These are phyloP conservation scores for Istiophorus platypterus DNA, from an alignment of 2,113 vertebrate species.

Conservation along the genomic window DNA sequence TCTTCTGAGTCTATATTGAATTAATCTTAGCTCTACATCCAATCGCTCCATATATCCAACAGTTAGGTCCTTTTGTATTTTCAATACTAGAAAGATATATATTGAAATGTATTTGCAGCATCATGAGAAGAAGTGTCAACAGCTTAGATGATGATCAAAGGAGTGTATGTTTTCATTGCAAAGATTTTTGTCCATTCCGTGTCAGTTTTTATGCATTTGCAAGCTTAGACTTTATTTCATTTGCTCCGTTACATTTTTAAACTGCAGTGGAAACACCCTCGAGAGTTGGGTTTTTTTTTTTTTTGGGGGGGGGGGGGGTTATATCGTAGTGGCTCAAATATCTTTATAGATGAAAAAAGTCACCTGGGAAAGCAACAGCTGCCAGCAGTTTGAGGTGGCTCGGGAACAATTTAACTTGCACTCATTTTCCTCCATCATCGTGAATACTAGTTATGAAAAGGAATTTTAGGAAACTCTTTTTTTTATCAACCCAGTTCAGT, in stretches of 20 bases:
- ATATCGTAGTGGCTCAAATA: conserved; percentile 50
- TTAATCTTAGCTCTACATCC: conserved; percentile 26
- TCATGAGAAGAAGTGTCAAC: background rate
- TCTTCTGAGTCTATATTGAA: conserved; percentile 35
- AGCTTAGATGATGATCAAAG: background rate
- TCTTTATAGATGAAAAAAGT: conserved; percentile 77
- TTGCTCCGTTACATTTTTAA: conserved; percentile 21
- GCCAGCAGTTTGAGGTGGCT: conserved; percentile 68
- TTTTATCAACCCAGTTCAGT: background rate
- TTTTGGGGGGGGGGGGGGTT: no score
- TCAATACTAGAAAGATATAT: background rate
- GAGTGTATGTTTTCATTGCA: conserved; percentile 2
- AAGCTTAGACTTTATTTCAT: background rate
- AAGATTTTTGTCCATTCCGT: background rate
- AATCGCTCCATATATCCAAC: background rate
- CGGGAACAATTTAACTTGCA: conserved; percentile 72
- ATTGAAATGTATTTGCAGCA: background rate
- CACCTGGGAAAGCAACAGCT: conserved; percentile 79
- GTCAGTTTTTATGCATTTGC: background rate
- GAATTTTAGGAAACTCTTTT: conserved; percentile 29
- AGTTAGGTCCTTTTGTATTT: background rate
- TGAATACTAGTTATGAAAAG: conserved; percentile 65
- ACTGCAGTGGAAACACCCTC: conserved; percentile 31
- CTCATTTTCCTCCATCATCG: conserved; percentile 55
- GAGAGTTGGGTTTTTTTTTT: conserved; percentile 40